phyloP scores from a whole-genome alignment of 2,113 vertebrate species.

The Chloropsis hardwickii region DNA sequence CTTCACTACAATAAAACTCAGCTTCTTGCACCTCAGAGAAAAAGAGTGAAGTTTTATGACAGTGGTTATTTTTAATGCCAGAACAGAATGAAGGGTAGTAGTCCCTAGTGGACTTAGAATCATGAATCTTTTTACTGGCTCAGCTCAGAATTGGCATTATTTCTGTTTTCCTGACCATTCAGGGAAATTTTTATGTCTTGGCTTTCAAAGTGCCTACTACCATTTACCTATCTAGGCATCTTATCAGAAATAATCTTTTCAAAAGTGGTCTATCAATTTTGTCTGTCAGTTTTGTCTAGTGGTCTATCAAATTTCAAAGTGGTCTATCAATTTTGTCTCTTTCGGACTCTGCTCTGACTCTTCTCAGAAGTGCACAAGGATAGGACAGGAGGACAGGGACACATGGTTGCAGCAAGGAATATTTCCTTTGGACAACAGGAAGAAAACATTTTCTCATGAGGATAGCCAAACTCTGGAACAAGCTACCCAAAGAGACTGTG shows the following conservation, averaged over 20 bases:
- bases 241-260: background rate
- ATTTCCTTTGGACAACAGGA: background rate
- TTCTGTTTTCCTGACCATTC: background rate
- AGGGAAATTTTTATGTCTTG: background rate
- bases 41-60: background rate
- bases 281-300: background rate
- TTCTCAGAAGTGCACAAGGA: background rate
- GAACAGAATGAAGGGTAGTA: background rate
- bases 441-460: background rate
- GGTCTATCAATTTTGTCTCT: background rate
- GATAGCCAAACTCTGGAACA: background rate
- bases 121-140: background rate
- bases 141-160: background rate
- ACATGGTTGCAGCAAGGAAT: background rate
- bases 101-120: background rate
- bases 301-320: background rate
- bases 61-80: background rate
- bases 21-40: background rate
- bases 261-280: background rate
- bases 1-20: background rate
- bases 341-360: background rate
- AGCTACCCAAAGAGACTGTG: background rate
- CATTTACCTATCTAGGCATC: background rate
- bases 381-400: background rate
- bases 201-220: background rate